Base-by-base conservation (phyloP, 2,797 vertebrate genomes). In the Ispidina picta region DNA sequence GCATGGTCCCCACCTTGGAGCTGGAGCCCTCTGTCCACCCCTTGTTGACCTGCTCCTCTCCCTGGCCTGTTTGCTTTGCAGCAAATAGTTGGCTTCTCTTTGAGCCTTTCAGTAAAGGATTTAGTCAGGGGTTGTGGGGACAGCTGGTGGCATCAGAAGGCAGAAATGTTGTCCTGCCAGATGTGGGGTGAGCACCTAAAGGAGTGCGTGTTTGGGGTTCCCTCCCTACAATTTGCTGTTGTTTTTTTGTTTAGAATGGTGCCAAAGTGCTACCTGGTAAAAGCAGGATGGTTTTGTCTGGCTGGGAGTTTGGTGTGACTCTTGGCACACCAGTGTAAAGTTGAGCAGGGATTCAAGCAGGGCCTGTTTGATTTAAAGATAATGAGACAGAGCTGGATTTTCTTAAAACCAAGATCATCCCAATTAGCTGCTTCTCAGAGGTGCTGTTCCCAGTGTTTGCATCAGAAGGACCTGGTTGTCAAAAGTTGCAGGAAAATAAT, bases 301-400 rank as follows among this genome's bases (percentile, higher is more conserved):
- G 16, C 39, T 0, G 2, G 25, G 28, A n/a, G 1, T 44, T 65
- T 15, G 29, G 31, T 0, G 1, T 6, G 55, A 31, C 68, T 55
- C 14, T 75, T 56, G 1, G 1, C 28, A 15, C 16, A 10, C 13
- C 6, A 9, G n/a, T 17, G 8, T 54, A 0, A 64, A 60, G 16
- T 21, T 62, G 68, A 43, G 33, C 8, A 22, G 69, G 16, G 54
- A 12, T 55, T 52, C 23, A 15, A 4, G 29, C 15, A 31, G 60
- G 43, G 10, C 16, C n/a, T 62, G 5, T 41, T 62, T 46, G 41
- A 51, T 60, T 35, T 41, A 37, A 46, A 56, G 43, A 5, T 9
- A 26, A 20, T 22, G 23, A 46, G 18, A 12, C 2, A 0, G 55
- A 65, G 52, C 54, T 37, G 21, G 23, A 22, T 68, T 56, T 85